phyloP scores from a whole-genome alignment of 2,113 vertebrate species.

The Neotragus moschatus region DNA sequence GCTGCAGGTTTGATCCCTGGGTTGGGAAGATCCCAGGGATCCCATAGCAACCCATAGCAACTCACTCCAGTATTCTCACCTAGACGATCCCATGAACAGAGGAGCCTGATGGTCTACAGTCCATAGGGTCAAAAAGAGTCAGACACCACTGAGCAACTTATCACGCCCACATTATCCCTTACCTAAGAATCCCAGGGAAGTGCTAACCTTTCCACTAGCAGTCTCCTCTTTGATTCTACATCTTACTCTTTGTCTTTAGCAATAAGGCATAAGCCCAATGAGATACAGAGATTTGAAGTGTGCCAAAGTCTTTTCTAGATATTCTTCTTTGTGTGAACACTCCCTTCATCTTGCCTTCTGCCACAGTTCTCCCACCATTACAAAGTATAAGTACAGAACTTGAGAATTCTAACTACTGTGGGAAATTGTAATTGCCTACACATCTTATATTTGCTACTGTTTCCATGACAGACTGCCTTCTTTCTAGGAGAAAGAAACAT shows the following conservation, averaged over 20 bases:
- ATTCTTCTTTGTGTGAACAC: neutral
- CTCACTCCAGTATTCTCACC: neutral
- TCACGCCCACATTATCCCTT: neutral
- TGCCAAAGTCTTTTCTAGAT: neutral
- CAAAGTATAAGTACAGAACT: neutral
- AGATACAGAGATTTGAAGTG: neutral
- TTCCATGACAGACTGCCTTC: constrained; percentile 43
- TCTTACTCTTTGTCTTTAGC: neutral
- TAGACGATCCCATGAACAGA: neutral
- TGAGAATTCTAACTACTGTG: neutral
- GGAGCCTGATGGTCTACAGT: neutral
- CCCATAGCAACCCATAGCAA: neutral
- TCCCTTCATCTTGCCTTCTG: neutral
- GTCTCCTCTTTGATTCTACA: neutral
- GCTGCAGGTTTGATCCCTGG: neutral
- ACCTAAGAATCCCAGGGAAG: neutral
- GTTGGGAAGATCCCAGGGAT: neutral
- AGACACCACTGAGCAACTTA: neutral
- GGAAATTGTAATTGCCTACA: neutral
- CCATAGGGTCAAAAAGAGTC: neutral
- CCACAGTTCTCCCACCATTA: neutral
- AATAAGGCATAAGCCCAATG: neutral
- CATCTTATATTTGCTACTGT: constrained; percentile 45
- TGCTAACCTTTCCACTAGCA: neutral
- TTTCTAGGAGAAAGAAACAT: constrained; percentile 39